Base-by-base conservation (phyloP, 1,140 invertebrate species). In the Coelopa frigida region DNA sequence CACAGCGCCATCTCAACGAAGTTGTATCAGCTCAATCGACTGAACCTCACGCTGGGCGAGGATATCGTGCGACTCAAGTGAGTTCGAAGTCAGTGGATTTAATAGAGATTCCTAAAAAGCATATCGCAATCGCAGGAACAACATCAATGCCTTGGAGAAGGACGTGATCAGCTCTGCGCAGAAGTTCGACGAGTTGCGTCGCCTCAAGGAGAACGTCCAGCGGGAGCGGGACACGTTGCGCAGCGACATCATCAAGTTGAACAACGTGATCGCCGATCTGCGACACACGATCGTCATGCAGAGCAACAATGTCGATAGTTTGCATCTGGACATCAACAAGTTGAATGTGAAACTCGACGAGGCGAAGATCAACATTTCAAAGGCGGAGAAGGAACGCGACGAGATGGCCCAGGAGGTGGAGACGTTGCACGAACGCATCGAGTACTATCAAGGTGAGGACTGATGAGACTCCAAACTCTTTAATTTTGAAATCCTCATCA, bases 401-500 rank as follows among this genome's bases (percentile, higher is more conserved):
- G 58, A 58, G 50, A 60, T 60, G 56, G 54, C 58, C 0, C 58
- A 60, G 29, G 56, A 60, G 51, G 55, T 58, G 27, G 58, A 61
- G 36, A 52, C 55, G 5, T 38, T 59, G 7, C 55, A 57, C 15
- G 58, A 57, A 12, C 46, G 51, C 24, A 59, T 60, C 26, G 56
- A 60, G 37, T 55, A 53, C 31, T 57, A 55, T 32, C 58, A 61
- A 41, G 58, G 54, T 57, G 26, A 39, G 50, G 35, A 15, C 14
- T 5, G 22, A 15, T 33, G 1, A 8, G 2, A 8, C 2, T 4
- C 33, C 2, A 14, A 4, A 37, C 18, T 37, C 18, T 2, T 4
- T n/a, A 2, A 12, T 21, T 22, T 26, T 11, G 22, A 17, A 21
- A 24, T 37, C 21, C n/a, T 12, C 1, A 26, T n/a, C n/a, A n/a